Evolutionary conservation across 2,113 vertebrate genomes (phyloP), one percentile per base, ranked within the genome.

Genomic region (Chamaea fasciata): DNA sequence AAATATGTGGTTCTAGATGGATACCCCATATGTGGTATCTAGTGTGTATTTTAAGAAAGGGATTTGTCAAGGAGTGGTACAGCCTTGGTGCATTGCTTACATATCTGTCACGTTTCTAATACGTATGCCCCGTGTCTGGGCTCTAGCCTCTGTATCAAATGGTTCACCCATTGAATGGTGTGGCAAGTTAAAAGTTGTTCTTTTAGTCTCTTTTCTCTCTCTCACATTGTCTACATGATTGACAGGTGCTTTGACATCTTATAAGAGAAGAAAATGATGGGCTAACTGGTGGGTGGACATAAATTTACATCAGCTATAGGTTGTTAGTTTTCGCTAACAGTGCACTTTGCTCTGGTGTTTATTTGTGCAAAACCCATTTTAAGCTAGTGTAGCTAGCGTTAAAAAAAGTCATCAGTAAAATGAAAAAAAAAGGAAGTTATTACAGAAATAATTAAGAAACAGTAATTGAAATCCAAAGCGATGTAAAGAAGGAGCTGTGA

Each of bases 161-260:
- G 9, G 21, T 33, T 39, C 23, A 7, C 12, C 59, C 57, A 10
- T 4, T 0, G 0, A 64, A 23, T 23, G 0, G 7, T 49, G 39
- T 47, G 31, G 39, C 52, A 83, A 55, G 9, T 49, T 55, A 47
- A 17, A 39, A 71, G 20, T 23, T 59, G 23, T 13, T 83, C 47
- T 80, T 4, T 41, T 59, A 44, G 22, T 82, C 39, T 50, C 47
- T 37, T 18, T 13, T 39, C 11, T 27, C 35, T 37, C 41, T 63
- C 31, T 41, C 55, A 33, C 12, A 3, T 35, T 84, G n/a, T 68
- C 69, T 68, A 31, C 2, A 4, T 75, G 77, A 89, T 31, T 82
- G 73, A 49, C 44, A 89, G 41, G 2, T 2, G 30, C n/a, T 91
- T 41, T 69, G 69, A 65, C 76, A 26, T 79, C 63, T 60, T 78